Evolutionary conservation across 2,797 vertebrate genomes (phyloP).

Genomic region (Bufotes viridis): DNA sequence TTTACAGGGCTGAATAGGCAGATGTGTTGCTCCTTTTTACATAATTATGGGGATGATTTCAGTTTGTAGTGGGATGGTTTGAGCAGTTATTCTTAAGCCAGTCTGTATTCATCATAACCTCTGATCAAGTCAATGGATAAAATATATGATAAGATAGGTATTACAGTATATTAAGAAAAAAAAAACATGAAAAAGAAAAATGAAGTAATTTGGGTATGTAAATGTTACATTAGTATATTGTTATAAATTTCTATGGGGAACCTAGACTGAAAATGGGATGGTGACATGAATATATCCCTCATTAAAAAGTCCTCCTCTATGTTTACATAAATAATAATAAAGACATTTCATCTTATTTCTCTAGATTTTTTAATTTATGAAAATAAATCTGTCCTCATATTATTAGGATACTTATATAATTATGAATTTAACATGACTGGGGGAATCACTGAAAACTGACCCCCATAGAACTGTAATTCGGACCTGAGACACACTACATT

Average conservation of each 20-base stretch:
- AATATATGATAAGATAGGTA: constrained; percentile 2
- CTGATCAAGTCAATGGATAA: constrained; percentile 48
- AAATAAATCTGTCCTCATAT: constrained; percentile 61
- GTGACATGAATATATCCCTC: constrained; percentile 52
- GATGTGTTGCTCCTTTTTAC: constrained; percentile 72
- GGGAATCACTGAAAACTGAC: constrained; percentile 49
- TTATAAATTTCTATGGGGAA: constrained; percentile 25
- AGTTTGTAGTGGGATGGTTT: constrained; percentile 13
- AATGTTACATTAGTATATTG: constrained; percentile 29
- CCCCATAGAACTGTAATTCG: constrained; percentile 45
- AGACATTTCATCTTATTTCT: constrained; percentile 40
- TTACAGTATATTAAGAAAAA: neutral
- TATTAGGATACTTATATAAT: constrained; percentile 54
- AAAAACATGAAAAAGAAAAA: constrained; percentile 21
- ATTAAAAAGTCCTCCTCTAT: constrained; percentile 60
- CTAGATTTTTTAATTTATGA: constrained; percentile 54
- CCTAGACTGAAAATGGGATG: constrained; percentile 21
- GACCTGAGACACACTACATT: constrained; percentile 62
- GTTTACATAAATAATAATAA: constrained; percentile 61
- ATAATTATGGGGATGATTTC: constrained; percentile 69
- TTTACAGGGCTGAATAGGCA: constrained; percentile 72
- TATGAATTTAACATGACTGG: constrained; percentile 46
- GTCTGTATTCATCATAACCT: neutral
- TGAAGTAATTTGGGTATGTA: constrained; percentile 19
- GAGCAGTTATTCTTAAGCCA: constrained; percentile 16